These are phyloP conservation scores for Origma solitaria DNA, from an alignment of 2,113 vertebrate species.

Conservation along the genomic window DNA sequence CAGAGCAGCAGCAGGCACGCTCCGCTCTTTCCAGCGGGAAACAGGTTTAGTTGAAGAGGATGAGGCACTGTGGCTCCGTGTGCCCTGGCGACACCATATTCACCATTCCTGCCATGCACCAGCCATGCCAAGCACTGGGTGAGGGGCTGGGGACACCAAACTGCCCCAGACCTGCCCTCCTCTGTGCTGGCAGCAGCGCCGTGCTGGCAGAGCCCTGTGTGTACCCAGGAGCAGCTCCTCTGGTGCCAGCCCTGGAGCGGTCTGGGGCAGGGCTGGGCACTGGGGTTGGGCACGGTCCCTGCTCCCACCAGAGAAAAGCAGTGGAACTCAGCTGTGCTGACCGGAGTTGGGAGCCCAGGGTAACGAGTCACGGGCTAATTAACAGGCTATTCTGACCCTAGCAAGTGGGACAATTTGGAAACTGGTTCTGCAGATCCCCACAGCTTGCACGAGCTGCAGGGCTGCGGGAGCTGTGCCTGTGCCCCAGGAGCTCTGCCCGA, in stretches of 20 bases:
- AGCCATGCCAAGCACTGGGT: accelerated
- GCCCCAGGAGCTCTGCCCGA: neutral
- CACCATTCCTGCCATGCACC: accelerated
- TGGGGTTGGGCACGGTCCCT: accelerated
- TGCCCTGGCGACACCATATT: neutral
- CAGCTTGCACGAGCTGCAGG: neutral
- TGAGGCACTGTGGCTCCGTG: neutral
- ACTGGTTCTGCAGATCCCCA: accelerated
- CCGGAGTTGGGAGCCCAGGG: accelerated
- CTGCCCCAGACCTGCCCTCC: neutral
- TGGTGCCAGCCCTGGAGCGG: neutral
- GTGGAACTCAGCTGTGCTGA: neutral
- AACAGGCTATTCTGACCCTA: neutral
- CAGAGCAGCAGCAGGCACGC: conserved; percentile 57
- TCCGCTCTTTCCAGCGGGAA: conserved; percentile 30
- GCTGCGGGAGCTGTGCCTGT: neutral
- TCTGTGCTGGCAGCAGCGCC: accelerated
- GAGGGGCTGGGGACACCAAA: neutral
- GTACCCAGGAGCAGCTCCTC: neutral
- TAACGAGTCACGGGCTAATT: accelerated
- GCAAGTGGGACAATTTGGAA: neutral
- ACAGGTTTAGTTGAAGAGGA: neutral
- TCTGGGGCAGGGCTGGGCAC: neutral
- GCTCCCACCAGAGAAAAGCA: accelerated
- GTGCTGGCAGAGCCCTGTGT: accelerated